A percentile compares a stretch with the other conserved stretches of the same genome.
phyloP scores from a whole-genome alignment of 92 coral and sea anemone species.

The Parazoanthus atlanticus region DNA sequence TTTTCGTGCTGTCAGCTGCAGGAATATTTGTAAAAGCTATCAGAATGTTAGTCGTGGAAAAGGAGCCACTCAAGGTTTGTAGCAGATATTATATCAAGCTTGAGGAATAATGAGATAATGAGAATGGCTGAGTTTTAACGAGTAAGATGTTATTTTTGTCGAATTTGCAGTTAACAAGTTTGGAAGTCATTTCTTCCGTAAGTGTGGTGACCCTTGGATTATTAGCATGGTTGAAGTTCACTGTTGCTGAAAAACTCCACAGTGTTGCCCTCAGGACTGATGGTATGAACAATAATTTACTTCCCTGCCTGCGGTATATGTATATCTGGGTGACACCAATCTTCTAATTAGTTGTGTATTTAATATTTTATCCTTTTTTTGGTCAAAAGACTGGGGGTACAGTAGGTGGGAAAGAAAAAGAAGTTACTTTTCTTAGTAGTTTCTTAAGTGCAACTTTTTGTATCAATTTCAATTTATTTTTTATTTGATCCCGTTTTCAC shows the following conservation, averaged over 20 bases:
- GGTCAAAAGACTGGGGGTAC: no score
- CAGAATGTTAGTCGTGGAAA: slow-evolving; percentile 68
- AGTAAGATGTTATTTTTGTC: no score
- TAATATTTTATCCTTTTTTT: no score
- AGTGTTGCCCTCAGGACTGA: slow-evolving; percentile 81
- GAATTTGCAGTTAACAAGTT: slow-evolving; percentile 64
- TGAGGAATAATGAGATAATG: background rate
- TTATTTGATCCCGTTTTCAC: no score
- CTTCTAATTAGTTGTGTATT: no score
- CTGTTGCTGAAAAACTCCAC: slow-evolving; percentile 72
- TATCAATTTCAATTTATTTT: no score
- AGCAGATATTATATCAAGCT: background rate
- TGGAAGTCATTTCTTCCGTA: slow-evolving; percentile 74
- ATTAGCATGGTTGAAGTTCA: slow-evolving; percentile 79
- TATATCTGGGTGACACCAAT: no score
- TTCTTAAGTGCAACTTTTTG: no score
- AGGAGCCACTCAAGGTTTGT: slow-evolving; percentile 63
- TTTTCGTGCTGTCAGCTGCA: slow-evolving; percentile 72
- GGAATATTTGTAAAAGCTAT: slow-evolving; percentile 80
- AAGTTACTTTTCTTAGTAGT: no score
- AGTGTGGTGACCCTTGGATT: slow-evolving; percentile 65
- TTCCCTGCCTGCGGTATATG: no score
- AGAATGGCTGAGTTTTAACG: background rate
- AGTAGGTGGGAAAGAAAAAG: no score
- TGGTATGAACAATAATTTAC: slow-evolving; percentile 45